Base-by-base conservation (phyloP, 2,888 invertebrate species). In the Drosophila subquinaria region DNA sequence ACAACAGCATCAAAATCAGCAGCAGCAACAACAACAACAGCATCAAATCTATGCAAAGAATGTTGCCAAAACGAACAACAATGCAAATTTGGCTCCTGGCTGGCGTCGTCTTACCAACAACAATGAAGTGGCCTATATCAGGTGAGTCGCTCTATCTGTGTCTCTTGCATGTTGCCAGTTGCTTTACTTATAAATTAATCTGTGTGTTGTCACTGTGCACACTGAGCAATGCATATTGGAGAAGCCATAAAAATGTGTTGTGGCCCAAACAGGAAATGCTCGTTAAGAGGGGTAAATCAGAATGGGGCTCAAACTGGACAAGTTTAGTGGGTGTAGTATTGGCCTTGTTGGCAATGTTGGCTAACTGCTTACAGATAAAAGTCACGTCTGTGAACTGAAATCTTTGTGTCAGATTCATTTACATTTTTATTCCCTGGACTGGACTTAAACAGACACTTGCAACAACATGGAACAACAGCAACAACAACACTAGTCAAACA, bases 41-140 rank as follows among this genome's bases (percentile, higher is more conserved):
- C 73, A 77, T 3, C 79, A 82, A 52, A 51, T 83, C 48, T 85
- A 84, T 69, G 78, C 73, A 42, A 89, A 87, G 72, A 82, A 78
- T 89, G 79, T 77, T 63, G 76, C 79, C 53, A 88, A 79, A 73
- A 47, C 23, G 15, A 36, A 1, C 55, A 78, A 88, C 74, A 93
- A 94, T 80, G 91, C 92, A 69, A 93, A 94, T 85, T 95, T 96
- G 89, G 96, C 97, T 81, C 95, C 94, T 88, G 96, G 96, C 77
- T 97, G 97, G 97, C 96, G 95, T 92, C 94, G 97, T 91, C 94
- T 95, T 82, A 93, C 95, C 85, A 95, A 95, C 91, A 95, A 95
- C 92, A 95, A 95, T 84, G 94, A 95, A 92, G 94, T 96, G 92
- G 94, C 96, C 90, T 97, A 97, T 93, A 95, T 96, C 93, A 96